Percentiles rank a stretch among this genome's conserved stretches.
Conservation (phyloP, 2,888 invertebrate species). For the Peribatodes rhomboidaria region DNA sequence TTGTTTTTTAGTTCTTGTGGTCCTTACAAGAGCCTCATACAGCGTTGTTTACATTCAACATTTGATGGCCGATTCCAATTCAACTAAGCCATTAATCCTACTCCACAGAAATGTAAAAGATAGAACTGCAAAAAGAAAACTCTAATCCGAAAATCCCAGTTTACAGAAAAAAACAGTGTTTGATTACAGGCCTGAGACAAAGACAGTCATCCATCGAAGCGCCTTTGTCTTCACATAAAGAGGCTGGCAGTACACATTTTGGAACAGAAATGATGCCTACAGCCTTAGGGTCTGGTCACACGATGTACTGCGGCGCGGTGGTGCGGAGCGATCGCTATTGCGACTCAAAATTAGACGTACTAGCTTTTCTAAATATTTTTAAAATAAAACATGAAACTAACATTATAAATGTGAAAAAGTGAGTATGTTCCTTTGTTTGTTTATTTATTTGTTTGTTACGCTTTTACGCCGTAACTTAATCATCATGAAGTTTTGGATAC, state of each 20-base stretch:
- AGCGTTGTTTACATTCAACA: background rate
- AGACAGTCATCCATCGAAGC: constrained; percentile 62
- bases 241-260: constrained; percentile 51
- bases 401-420: too few relatives aligned
- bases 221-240: constrained; percentile 61
- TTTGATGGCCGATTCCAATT: background rate
- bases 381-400: too few relatives aligned
- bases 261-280: constrained; percentile 52
- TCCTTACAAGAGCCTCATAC: background rate
- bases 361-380: too few relatives aligned
- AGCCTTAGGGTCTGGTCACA: background rate
- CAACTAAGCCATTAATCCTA: background rate
- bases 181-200: constrained; percentile 68
- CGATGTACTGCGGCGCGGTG: background rate
- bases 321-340: background rate
- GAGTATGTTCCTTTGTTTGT: too few relatives aligned
- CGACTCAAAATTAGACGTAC: background rate
- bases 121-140: background rate
- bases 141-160: constrained; percentile 47
- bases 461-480: too few relatives aligned
- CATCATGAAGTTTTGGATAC: too few relatives aligned
- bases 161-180: constrained; percentile 59
- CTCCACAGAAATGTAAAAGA: background rate
- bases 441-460: too few relatives aligned
- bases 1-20: too few relatives aligned